These are phyloP conservation scores for Morphnarchus princeps DNA, from an alignment of 2,113 vertebrate species.

Conservation along the genomic window DNA sequence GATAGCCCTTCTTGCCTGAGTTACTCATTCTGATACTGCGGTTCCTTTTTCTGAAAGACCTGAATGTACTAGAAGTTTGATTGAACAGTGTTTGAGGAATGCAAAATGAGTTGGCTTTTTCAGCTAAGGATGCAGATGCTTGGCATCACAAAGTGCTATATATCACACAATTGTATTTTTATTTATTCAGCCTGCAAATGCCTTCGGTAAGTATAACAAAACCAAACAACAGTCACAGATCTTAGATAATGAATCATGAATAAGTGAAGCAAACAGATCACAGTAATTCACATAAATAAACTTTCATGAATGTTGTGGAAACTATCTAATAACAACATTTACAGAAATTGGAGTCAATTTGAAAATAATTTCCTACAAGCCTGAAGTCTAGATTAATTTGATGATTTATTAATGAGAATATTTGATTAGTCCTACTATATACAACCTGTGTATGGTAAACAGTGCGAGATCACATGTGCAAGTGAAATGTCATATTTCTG, in stretches of 20 bases:
- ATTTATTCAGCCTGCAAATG: not conserved
- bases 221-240: not conserved
- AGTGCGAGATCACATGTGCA: not conserved
- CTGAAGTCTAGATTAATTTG: not conserved
- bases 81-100: not conserved
- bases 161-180: not conserved
- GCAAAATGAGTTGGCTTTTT: not conserved
- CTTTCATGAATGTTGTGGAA: not conserved
- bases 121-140: not conserved
- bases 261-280: not conserved
- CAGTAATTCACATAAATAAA: not conserved
- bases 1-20: accelerated
- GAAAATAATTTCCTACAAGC: not conserved
- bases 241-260: not conserved
- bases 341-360: not conserved
- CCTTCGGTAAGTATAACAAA: not conserved
- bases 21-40: not conserved
- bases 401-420: not conserved
- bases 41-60: not conserved
- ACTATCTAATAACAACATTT: not conserved
- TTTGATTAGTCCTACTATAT: not conserved
- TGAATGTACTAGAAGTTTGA: not conserved
- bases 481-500: not conserved
- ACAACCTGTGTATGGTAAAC: not conserved
- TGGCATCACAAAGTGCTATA: not conserved